Base-by-base conservation (phyloP, 2,113 vertebrate species). In the Thalassoma bifasciatum region DNA sequence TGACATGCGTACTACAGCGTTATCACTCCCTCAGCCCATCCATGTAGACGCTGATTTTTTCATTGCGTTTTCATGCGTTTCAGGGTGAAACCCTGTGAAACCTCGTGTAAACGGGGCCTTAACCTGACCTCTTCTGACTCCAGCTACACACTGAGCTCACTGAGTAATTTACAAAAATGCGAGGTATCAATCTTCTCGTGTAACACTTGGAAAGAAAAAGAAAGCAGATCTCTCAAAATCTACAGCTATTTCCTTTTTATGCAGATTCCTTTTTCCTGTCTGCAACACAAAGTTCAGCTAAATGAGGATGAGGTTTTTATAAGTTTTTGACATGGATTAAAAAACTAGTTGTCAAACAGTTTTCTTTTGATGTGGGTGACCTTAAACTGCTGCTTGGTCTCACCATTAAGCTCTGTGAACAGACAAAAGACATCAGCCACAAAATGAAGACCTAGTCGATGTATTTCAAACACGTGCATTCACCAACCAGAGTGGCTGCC, bases 391-490 rank as follows among this genome's bases (percentile, higher is more conserved):
- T 42, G 30, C 7, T 11, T 17, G 56, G 19, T 26, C 22, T 8
- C 23, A 52, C 13, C 8, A 34, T 44, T 23, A 19, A 49, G 17
- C 21, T 24, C n/a, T 42, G 56, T 51, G 56, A 53, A 24, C 30
- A 23, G 12, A 69, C 61, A n/a, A 67, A 44, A 36, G 58, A 14
- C 42, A 58, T 10, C 34, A 4, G 17, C 16, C n/a, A 21, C 14
- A 56, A 81, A 71, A 60, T 23, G 50, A 79, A 74, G 69, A 44
- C 52, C 36, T 23, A 37, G 53, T 51, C 5, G 16, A 51, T 5
- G 54, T 76, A 77, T 75, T 85, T 81, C 72, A 86, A 57, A 65
- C 34, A 58, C 36, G 36, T 36, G 53, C 49, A 74, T 66, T 73
- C 65, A 21, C 40, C 38, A 46, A 46, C 61, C 19, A 37, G 26